phyloP scores from a whole-genome alignment of 2,113 vertebrate species.

The Notarius lentiginosus region DNA sequence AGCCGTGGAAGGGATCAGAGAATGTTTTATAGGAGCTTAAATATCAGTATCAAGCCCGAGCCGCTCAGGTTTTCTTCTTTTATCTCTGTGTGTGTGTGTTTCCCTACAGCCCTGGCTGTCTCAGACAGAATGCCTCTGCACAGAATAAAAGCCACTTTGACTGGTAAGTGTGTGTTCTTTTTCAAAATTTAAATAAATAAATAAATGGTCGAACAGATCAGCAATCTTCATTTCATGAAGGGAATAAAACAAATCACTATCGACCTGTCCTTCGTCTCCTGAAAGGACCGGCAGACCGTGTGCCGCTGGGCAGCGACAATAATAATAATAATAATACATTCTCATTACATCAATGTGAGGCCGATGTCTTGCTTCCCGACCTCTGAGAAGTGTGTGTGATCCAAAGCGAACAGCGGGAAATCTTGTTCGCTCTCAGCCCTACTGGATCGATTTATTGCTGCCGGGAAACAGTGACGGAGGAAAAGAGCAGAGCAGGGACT shows the following conservation, averaged over 20 bases:
- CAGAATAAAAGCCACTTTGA: conserved; percentile 75
- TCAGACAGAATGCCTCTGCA: conserved; percentile 74
- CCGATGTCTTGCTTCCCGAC: background rate
- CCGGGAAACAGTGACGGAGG: conserved; percentile 65
- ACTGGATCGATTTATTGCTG: conserved; percentile 69
- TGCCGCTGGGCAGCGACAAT: conserved; percentile 5
- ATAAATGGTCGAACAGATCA: background rate
- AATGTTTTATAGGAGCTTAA: conserved; percentile 12
- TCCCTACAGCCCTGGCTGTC: conserved; percentile 69
- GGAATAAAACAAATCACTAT: background rate
- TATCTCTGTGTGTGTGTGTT: conserved; percentile 32
- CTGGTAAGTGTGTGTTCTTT: conserved; percentile 68
- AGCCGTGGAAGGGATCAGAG: conserved; percentile 2
- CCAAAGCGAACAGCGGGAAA: background rate
- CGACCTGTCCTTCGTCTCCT: conserved; percentile 9
- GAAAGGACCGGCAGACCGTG: conserved; percentile 5
- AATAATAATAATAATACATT: conserved; percentile 28
- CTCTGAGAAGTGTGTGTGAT: background rate
- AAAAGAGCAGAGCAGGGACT: conserved; percentile 55
- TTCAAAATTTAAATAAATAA: conserved; percentile 15
- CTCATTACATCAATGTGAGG: conserved; percentile 11
- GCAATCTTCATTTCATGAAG: conserved; percentile 24
- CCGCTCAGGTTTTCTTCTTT: background rate
- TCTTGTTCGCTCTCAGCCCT: conserved; percentile 52
- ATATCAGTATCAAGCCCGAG: conserved; percentile 19